phyloP scores from a whole-genome alignment of 2,113 vertebrate species.

The Lepisosteus oculatus region DNA sequence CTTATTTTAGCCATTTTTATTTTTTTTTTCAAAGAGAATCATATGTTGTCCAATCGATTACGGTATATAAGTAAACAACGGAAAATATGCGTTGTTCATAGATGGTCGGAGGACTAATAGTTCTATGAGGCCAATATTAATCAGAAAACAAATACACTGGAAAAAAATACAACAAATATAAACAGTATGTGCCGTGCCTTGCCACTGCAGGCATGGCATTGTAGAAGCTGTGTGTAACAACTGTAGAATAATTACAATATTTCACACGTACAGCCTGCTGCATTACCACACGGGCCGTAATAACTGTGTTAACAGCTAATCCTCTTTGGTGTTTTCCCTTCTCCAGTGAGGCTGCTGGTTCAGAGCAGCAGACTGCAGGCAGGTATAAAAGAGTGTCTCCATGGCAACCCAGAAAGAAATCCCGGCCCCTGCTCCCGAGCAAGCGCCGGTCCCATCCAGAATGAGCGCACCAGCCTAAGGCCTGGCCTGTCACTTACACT shows the following conservation, averaged over 20 bases:
- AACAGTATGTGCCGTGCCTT: neutral
- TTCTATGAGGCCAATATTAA: conserved; percentile 14
- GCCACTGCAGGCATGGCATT: neutral
- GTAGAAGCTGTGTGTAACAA: conserved; percentile 1
- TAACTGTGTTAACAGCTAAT: conserved; percentile 15
- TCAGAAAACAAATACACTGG: neutral
- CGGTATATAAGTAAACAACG: too few relatives aligned
- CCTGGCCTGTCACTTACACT: conserved; percentile 15
- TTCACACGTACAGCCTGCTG: conserved; percentile 12
- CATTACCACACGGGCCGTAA: conserved; percentile 19
- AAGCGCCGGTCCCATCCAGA: conserved; percentile 13
- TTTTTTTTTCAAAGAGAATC: neutral
- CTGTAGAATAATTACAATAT: conserved; percentile 16
- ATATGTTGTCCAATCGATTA: too few relatives aligned
- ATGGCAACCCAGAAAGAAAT: conserved; percentile 27
- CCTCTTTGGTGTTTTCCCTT: conserved; percentile 17
- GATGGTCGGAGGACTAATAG: conserved; percentile 3
- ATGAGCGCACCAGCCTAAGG: conserved; percentile 7
- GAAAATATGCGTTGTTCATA: too few relatives aligned
- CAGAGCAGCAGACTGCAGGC: conserved; percentile 25
- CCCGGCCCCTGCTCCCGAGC: conserved; percentile 20
- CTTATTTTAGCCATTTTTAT: conserved; percentile 5
- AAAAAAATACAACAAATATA: neutral
- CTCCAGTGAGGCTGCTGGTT: conserved; percentile 24
- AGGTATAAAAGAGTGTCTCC: conserved; percentile 27